These are phyloP conservation scores for Halictus quadricinctus DNA, from an alignment of 2,888 invertebrate genomes.

Conservation along the genomic window DNA sequence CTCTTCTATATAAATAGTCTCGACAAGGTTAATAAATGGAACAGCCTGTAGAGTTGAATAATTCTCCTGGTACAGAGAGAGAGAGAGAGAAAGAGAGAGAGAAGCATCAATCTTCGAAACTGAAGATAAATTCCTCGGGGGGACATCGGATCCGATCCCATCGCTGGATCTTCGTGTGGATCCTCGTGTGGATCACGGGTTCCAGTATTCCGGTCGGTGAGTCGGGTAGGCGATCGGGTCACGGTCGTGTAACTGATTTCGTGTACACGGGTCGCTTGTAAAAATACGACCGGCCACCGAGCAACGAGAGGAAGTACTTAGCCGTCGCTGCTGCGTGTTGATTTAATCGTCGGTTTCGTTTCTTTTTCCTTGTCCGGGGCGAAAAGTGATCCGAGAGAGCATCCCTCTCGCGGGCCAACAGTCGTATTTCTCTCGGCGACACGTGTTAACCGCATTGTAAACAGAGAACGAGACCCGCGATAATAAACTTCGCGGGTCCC, in stretches of 20 bases:
- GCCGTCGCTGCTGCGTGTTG: conserved; percentile 20
- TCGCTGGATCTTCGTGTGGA: conserved; percentile 17
- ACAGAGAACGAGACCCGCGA: not conserved
- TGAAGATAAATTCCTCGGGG: not conserved
- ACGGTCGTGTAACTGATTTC: conserved; percentile 38
- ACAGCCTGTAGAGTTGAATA: too few species aligned
- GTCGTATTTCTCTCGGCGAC: not conserved
- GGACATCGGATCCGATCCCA: not conserved
- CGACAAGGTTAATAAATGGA: not conserved
- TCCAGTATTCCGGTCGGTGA: conserved; percentile 7
- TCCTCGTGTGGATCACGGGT: not conserved
- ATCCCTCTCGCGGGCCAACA: not conserved
- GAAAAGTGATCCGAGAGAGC: not conserved
- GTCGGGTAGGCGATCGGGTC: conserved; percentile 5
- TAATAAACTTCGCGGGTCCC: conserved; percentile 14
- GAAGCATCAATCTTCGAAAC: not conserved
- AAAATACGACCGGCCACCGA: conserved; percentile 26
- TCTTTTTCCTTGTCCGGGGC: not conserved
- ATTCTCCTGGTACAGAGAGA: too few species aligned
- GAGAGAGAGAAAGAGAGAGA: too few species aligned
- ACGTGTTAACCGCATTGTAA: conserved; percentile 10
- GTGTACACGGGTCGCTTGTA: conserved; percentile 26
- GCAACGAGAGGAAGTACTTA: conserved; percentile 31
- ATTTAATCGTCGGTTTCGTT: conserved; percentile 22
- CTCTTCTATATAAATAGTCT: not conserved